phyloP scores from a whole-genome alignment of 2,888 invertebrate species.

The Mechanitis messenoides region DNA sequence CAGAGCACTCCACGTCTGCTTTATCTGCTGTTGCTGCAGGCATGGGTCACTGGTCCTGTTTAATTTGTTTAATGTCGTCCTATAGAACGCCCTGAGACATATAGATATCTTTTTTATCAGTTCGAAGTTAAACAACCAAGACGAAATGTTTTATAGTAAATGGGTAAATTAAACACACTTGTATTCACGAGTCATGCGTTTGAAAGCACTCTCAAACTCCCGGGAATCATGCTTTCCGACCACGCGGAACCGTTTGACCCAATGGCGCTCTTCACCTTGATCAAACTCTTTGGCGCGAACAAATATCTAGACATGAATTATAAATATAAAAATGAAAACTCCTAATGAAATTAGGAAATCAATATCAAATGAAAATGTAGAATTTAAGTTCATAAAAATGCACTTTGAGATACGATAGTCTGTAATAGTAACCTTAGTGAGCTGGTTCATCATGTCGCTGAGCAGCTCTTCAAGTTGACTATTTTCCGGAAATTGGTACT shows the following conservation, averaged over 20 bases:
- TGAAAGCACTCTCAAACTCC: slow-evolving; percentile 42
- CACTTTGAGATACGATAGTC: not conserved
- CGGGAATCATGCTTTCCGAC: slow-evolving; percentile 31
- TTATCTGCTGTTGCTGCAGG: slow-evolving; percentile 35
- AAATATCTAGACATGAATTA: slow-evolving; percentile 35
- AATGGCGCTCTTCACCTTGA: slow-evolving; percentile 23
- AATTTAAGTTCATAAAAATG: not conserved
- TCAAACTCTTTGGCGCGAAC: slow-evolving; percentile 30
- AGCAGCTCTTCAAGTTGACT: slow-evolving; percentile 40
- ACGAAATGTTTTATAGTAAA: not conserved
- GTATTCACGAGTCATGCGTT: slow-evolving; percentile 42
- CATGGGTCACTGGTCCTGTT: slow-evolving; percentile 33
- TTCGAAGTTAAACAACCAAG: not conserved
- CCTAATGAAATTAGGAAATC: not conserved
- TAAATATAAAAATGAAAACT: not conserved
- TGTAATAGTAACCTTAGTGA: slow-evolving; percentile 39
- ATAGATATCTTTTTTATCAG: too few relatives aligned
- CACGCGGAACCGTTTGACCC: slow-evolving; percentile 36
- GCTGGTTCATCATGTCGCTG: slow-evolving; percentile 49
- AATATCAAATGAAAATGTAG: not conserved
- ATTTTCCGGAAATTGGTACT: slow-evolving; percentile 40
- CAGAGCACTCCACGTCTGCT: slow-evolving; percentile 38
- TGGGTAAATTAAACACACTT: slow-evolving; percentile 26
- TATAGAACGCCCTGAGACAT: slow-evolving; percentile 33
- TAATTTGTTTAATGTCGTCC: slow-evolving; percentile 18